phyloP scores from a whole-genome alignment of 2,113 vertebrate genomes.

The Caranx ignobilis region DNA sequence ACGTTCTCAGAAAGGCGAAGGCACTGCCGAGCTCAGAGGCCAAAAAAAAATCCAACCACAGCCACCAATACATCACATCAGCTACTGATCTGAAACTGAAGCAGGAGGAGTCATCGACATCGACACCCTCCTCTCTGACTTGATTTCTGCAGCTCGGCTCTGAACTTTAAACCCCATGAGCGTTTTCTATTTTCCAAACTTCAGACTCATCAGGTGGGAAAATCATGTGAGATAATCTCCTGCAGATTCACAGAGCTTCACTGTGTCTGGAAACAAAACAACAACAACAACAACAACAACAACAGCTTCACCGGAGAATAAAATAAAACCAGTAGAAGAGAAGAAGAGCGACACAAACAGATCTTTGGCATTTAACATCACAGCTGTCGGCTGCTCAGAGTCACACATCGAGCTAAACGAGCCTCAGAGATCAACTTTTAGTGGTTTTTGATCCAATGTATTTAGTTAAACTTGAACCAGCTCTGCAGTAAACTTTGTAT shows the following conservation, averaged over 20 bases:
- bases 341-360: slow-evolving; percentile 10
- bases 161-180: slow-evolving; percentile 11
- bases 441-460: too few species aligned
- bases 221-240: slow-evolving; percentile 1
- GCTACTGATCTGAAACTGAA: background rate
- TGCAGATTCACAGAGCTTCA: background rate
- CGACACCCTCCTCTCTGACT: background rate
- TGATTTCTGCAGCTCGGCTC: slow-evolving; percentile 6
- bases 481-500: too few species aligned
- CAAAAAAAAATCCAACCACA: background rate
- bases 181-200: background rate
- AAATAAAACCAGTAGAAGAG: background rate
- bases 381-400: slow-evolving; percentile 15
- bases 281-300: background rate
- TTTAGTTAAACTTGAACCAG: too few species aligned
- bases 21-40: slow-evolving; percentile 31
- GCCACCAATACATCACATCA: background rate
- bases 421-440: background rate
- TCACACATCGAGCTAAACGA: background rate
- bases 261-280: background rate
- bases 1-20: slow-evolving; percentile 57
- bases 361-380: slow-evolving; percentile 54
- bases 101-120: background rate
- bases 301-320: slow-evolving; percentile 1
- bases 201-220: background rate